phyloP scores from a whole-genome alignment of 2,113 vertebrate species.

The Calonectris borealis region DNA sequence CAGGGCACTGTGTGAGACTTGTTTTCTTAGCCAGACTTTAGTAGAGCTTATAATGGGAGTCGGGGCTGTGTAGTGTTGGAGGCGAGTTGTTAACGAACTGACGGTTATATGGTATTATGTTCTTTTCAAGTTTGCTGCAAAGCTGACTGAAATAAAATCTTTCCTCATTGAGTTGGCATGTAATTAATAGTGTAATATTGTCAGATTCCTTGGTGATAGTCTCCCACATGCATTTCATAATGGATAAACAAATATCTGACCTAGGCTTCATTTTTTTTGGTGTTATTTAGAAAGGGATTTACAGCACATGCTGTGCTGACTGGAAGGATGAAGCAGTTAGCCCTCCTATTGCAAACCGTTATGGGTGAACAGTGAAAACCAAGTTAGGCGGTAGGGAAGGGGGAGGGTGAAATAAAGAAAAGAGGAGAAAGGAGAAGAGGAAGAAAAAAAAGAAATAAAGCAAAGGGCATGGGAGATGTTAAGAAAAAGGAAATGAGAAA shows the following conservation, averaged over 20 bases:
- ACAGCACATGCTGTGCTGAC: background rate
- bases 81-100: background rate
- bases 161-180: constrained; percentile 10
- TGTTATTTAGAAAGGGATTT: background rate
- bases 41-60: background rate
- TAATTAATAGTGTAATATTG: background rate
- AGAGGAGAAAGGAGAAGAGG: background rate
- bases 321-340: background rate
- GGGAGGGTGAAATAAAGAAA: background rate
- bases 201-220: constrained; percentile 29
- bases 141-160: constrained; percentile 22
- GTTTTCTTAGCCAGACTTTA: background rate
- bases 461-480: background rate
- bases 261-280: background rate
- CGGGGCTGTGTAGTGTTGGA: background rate
- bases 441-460: background rate
- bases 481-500: background rate
- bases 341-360: background rate
- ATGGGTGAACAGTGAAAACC: background rate
- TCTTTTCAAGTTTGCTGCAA: constrained; percentile 14
- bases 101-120: background rate
- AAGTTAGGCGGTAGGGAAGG: background rate
- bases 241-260: constrained; percentile 18
- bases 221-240: constrained; percentile 3
- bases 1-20: background rate